Conservation (phyloP, 2,888 invertebrate genomes). For the Sepiola atlantica region DNA sequence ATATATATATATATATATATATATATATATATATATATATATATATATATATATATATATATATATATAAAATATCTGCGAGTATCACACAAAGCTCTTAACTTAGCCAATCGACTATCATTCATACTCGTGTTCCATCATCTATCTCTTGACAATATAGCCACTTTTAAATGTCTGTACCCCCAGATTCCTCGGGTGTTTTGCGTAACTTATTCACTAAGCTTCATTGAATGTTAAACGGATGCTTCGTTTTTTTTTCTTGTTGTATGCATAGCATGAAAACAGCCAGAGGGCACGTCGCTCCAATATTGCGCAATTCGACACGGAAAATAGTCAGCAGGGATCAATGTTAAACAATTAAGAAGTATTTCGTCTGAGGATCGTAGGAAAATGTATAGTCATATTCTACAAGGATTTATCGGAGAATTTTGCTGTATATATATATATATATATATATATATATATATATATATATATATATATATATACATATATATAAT, state of each 20-base stretch:
- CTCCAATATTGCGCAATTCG: neutral
- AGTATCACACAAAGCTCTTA: too few relatives aligned
- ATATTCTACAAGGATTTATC: neutral
- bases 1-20: too few relatives aligned
- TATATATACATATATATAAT: neutral
- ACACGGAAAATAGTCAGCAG: neutral
- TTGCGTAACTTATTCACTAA: neutral
- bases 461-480: neutral
- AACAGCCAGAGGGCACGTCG: neutral
- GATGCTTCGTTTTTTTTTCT: neutral
- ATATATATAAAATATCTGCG: too few relatives aligned
- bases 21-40: too few relatives aligned
- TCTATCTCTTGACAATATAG: neutral
- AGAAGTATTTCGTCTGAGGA: neutral
- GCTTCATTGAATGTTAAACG: neutral
- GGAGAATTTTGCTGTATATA: too few relatives aligned
- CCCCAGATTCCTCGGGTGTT: neutral
- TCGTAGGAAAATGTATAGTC: neutral
- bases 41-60: too few relatives aligned
- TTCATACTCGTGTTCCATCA: neutral
- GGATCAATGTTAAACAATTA: neutral
- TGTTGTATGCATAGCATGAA: neutral
- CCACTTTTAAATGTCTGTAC: neutral
- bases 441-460: neutral
- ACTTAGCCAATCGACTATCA: too few relatives aligned